Base-by-base conservation (phyloP, 2,797 vertebrate species). In the Luscinia luscinia region DNA sequence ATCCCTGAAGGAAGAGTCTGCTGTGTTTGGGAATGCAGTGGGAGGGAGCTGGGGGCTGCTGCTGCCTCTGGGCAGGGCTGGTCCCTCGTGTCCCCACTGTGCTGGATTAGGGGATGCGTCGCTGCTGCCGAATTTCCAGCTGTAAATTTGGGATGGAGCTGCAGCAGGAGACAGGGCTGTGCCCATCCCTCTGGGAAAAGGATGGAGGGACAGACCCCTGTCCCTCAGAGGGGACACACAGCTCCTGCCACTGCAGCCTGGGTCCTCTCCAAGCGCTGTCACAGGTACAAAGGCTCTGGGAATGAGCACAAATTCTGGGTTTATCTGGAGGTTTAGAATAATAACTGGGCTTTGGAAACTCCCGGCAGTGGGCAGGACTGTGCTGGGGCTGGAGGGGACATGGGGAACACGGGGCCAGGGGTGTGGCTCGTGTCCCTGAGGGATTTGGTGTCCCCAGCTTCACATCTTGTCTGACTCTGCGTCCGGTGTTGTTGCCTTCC, bases 41-140 rank as follows among this genome's bases (percentile, higher is more conserved):
- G 66, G 64, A 17, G 38, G 48, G 62, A 27, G 74, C 45, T 48
- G 38, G 68, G 54, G 54, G 51, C 3, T 3, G 30, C 15, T 68
- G 36, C 6, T 30, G 59, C 38, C 28, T 54, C 64, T 68, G 72
- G 54, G 59, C 36, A 45, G 20, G 68, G 55, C 76, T 0, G 1
- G 38, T 34, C 40, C 3, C 67, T 32, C 0, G 15, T 40, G 49
- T 58, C 64, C 69, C 32, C 2, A 0, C 34, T 0, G 12, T 19
- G 15, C 38, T 0, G 0, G 54, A 36, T 87, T 63, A 0, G 38
- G 1, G 19, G 22, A 5, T 67, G 70, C 0, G 0, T 8, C 0
- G 2, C 51, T 15, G 34, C 38, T 5, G 32, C 48, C 45, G 73
- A 7, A 48, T 72, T 84, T 14, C 61, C 81, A 46, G 58, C 55